These are phyloP conservation scores for Ophion ventricosus DNA, from an alignment of 2,888 invertebrate genomes.

Conservation along the genomic window DNA sequence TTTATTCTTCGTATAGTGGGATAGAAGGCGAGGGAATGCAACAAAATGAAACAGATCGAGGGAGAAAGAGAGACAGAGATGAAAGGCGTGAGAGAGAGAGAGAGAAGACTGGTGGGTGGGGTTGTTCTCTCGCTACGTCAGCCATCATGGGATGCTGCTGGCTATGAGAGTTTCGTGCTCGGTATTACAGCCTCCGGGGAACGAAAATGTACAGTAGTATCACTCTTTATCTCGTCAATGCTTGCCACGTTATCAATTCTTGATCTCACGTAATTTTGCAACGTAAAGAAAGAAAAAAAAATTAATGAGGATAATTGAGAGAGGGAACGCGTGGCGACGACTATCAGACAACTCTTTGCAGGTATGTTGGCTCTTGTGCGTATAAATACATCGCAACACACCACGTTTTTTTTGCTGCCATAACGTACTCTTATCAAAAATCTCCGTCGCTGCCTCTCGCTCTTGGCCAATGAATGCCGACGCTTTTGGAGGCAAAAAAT, in stretches of 20 bases:
- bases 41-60: constrained; percentile 63
- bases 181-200: constrained; percentile 53
- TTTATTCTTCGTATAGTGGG: constrained; percentile 56
- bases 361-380: constrained; percentile 8
- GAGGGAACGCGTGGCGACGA: constrained; percentile 20
- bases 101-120: constrained; percentile 69
- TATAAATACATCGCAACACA: constrained; percentile 38
- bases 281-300: constrained; percentile 24
- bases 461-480: constrained; percentile 12
- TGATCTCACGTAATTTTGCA: constrained; percentile 40
- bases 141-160: constrained; percentile 81
- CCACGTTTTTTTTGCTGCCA: constrained; percentile 23
- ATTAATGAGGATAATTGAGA: constrained; percentile 13
- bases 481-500: constrained; percentile 12
- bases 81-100: constrained; percentile 38
- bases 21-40: constrained; percentile 55
- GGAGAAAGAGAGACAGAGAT: constrained; percentile 53
- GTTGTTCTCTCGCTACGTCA: constrained; percentile 71
- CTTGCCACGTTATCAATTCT: constrained; percentile 41
- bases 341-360: constrained; percentile 22
- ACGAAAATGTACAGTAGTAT: constrained; percentile 59
- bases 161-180: constrained; percentile 64
- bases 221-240: constrained; percentile 55
- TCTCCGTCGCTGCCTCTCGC: neutral
- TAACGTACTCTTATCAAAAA: constrained; percentile 57